Evolutionary conservation across 1,140 invertebrate genomes (phyloP).

Genomic region (Neodiprion virginianus): DNA sequence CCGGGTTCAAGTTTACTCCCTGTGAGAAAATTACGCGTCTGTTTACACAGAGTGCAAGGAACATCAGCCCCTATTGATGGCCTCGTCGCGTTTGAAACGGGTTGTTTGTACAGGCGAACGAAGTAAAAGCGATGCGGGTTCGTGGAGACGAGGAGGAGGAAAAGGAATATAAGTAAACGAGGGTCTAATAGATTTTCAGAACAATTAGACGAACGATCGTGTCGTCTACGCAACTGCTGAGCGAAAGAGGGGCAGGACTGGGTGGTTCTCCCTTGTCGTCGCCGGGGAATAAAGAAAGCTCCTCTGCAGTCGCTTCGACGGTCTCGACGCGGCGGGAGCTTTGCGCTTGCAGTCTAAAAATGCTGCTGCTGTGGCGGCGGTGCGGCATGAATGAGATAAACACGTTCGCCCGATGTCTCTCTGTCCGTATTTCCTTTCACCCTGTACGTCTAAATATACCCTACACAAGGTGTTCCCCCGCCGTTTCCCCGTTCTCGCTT

Average conservation of each 20-base stretch:
- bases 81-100: too few relatives aligned
- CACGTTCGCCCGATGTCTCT: neutral
- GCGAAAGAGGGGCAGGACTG: too few relatives aligned
- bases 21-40: too few relatives aligned
- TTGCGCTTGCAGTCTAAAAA: neutral
- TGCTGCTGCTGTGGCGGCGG: neutral
- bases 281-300: too few relatives aligned
- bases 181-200: neutral
- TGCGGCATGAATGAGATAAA: neutral
- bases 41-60: too few relatives aligned
- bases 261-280: too few relatives aligned
- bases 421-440: neutral
- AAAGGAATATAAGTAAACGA: neutral
- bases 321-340: too few relatives aligned
- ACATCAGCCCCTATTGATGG: too few relatives aligned
- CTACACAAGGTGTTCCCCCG: neutral
- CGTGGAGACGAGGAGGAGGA: neutral
- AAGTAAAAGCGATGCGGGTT: neutral
- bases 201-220: conserved; percentile 1
- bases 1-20: too few relatives aligned
- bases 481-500: neutral
- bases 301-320: too few relatives aligned
- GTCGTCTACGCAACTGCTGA: neutral
- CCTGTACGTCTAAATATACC: neutral
- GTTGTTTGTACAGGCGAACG: too few relatives aligned